Percentiles rank a stretch among this genome's conserved stretches.
These are phyloP conservation scores for Nasonia giraulti DNA, from an alignment of 1,140 invertebrate genomes.

Conservation along the genomic window DNA sequence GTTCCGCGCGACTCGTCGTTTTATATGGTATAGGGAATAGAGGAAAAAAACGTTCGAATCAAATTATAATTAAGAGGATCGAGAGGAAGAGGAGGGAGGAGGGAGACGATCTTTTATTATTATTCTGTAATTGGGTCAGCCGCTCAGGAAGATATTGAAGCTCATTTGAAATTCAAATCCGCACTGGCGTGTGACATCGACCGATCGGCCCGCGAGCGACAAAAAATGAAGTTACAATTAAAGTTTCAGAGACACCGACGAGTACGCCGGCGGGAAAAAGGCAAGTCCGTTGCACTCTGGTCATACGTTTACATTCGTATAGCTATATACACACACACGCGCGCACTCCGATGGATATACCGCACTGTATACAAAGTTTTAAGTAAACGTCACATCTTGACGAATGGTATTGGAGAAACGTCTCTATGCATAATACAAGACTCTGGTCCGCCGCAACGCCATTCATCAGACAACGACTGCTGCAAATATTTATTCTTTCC, in stretches of 20 bases:
- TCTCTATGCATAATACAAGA: not conserved
- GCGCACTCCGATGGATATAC: no score
- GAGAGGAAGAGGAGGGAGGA: no score
- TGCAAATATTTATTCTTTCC: not conserved
- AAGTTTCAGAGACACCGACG: not conserved
- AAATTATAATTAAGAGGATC: not conserved
- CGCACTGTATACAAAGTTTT: not conserved
- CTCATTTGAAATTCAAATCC: not conserved
- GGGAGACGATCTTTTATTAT: not conserved
- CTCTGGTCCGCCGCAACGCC: no score
- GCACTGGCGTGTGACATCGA: not conserved
- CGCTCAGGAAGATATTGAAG: not conserved
- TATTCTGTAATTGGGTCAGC: not conserved
- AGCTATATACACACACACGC: no score
- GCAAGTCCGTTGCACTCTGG: no score
- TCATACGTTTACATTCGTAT: no score
- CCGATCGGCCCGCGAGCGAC: not conserved
- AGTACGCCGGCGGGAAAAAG: not conserved
- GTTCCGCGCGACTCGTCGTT: no score
- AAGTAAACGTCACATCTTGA: not conserved
- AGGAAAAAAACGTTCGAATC: not conserved
- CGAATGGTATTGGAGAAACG: not conserved
- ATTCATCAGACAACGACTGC: no score
- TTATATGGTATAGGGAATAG: no score
- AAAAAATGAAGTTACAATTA: not conserved